Evolutionary conservation across 2,888 invertebrate genomes (phyloP), one percentile per base, ranked within the genome.

Genomic region (Stratiomys singularior): DNA sequence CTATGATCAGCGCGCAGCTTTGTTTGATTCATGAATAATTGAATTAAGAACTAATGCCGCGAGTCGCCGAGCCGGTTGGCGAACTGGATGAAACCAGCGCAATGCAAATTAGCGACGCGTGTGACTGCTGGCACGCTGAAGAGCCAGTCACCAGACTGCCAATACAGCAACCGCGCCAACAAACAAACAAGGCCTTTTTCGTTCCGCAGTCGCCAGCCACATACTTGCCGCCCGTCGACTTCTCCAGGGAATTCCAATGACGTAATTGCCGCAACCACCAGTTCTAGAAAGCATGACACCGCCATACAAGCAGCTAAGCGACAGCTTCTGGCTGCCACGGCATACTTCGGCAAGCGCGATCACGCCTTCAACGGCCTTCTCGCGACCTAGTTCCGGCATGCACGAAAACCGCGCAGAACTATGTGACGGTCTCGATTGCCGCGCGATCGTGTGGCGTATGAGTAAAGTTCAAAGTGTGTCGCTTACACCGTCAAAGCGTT

Each of bases 181-280:
- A 15, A 15, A 52, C 52, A 15, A 4, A 5, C 52, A 15, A 4
- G 52, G 52, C 52, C 52, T 37, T 9, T n/a, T n/a, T n/a, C n/a
- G n/a, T n/a, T 9, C 37, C 37, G 37, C 37, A 37, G 37, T 5
- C n/a, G n/a, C n/a, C n/a, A n/a, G n/a, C n/a, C n/a, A n/a, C n/a
- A n/a, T n/a, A n/a, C n/a, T n/a, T n/a, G n/a, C 9, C 37, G 37
- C 37, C 9, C 37, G 9, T 15, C 30, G 28, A 30, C 28, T n/a
- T 7, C 66, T 37, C 37, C 66, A 66, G 66, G 66, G 66, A 66
- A 66, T 66, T 66, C 66, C 66, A 66, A 30, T 66, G 66, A 66
- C 66, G 66, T 66, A 66, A 66, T n/a, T 30, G 66, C 44, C 37
- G 66, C 21, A 21, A 5, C 37, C n/a, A 66, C 11, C 66, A 66